phyloP scores from a whole-genome alignment of 2,113 vertebrate genomes.

The Piprites chloris region DNA sequence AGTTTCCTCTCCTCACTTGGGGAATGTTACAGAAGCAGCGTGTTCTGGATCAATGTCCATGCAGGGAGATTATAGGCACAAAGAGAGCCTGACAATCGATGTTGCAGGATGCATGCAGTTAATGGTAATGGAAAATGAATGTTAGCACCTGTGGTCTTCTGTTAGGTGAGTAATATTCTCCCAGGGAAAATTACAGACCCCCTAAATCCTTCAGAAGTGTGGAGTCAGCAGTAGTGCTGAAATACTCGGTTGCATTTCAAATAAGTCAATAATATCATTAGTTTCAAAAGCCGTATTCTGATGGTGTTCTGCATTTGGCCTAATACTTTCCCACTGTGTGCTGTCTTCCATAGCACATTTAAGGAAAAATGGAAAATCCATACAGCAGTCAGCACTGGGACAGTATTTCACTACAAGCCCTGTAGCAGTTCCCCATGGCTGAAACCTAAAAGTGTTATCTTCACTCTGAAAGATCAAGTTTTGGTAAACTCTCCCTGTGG shows the following conservation, averaged over 20 bases:
- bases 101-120: constrained; percentile 15
- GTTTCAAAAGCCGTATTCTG: constrained; percentile 15
- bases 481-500: not conserved
- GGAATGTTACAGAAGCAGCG: not conserved
- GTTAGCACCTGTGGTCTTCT: constrained; percentile 28
- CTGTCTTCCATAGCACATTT: not conserved
- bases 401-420: not conserved
- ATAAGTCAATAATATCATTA: constrained; percentile 34
- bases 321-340: not conserved
- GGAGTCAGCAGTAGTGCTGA: constrained; percentile 38
- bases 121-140: constrained; percentile 53
- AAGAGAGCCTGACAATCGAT: constrained; percentile 6
- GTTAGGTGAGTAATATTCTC: constrained; percentile 41
- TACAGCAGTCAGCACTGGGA: not conserved
- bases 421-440: not conserved
- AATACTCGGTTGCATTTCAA: constrained; percentile 42
- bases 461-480: not conserved
- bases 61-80: not conserved
- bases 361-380: not conserved
- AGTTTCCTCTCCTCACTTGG: not conserved
- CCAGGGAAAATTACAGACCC: constrained; percentile 42
- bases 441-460: not conserved
- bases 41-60: constrained; percentile 6
- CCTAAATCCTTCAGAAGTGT: constrained; percentile 32
- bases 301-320: not conserved